phyloP scores from a whole-genome alignment of 1,140 invertebrate genomes.

The Lepidurus apus region DNA sequence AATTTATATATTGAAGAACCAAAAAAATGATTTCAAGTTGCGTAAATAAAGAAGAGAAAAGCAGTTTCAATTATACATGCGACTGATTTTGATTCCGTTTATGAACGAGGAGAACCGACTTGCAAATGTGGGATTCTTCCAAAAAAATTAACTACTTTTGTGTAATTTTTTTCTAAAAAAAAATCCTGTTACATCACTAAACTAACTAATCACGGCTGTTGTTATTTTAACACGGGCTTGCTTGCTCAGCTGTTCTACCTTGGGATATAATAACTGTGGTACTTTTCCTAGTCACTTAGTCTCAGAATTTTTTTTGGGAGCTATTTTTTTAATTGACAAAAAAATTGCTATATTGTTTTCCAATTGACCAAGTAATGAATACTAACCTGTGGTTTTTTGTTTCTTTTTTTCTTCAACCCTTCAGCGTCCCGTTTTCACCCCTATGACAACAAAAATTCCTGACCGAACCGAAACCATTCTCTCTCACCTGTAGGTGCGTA shows the following conservation, averaged over 20 bases:
- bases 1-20: constrained; percentile 11
- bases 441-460: constrained; percentile 14
- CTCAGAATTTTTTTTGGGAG: not conserved
- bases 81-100: too few species aligned
- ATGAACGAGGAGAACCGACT: not conserved
- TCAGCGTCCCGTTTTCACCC: constrained; percentile 20
- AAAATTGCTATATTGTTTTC: constrained; percentile 8
- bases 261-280: not conserved
- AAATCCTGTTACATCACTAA: not conserved
- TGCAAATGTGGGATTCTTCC: not conserved
- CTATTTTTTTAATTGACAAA: not conserved
- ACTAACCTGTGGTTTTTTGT: not conserved
- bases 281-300: constrained; percentile 2
- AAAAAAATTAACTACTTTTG: not conserved
- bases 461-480: constrained; percentile 18
- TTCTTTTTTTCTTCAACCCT: not conserved
- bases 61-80: too few species aligned
- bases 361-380: constrained; percentile 19
- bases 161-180: not conserved
- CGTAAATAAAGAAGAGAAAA: not conserved
- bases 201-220: constrained; percentile 21
- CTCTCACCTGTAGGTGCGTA: constrained; percentile 9
- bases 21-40: not conserved
- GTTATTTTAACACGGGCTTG: not conserved
- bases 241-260: constrained; percentile 10